phyloP scores from a whole-genome alignment of 2,797 vertebrate genomes.

The Spea hammondii region DNA sequence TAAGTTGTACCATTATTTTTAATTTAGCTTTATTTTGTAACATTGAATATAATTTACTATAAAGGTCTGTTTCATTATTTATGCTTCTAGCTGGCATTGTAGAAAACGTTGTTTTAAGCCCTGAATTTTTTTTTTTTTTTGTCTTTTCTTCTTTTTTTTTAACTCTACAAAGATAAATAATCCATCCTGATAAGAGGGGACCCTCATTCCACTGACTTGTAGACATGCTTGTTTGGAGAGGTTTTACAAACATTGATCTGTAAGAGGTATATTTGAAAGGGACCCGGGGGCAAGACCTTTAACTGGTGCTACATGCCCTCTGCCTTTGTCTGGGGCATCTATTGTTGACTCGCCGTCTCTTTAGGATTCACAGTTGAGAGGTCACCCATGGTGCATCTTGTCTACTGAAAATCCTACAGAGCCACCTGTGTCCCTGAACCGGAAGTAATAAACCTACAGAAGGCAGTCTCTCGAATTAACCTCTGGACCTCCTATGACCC shows the following conservation, averaged over 20 bases:
- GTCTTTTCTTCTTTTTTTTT: no score
- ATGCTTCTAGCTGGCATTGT: no score
- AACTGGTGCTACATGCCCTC: not conserved
- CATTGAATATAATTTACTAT: no score
- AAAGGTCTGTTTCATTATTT: no score
- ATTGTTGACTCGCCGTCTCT: not conserved
- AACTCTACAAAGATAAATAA: no score
- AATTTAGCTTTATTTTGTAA: no score
- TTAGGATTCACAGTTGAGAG: not conserved
- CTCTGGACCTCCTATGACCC: slow-evolving; percentile 27
- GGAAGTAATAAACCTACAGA: slow-evolving; percentile 49
- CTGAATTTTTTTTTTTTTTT: no score
- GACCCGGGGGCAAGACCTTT: not conserved
- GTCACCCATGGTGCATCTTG: slow-evolving; percentile 14
- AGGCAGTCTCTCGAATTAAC: slow-evolving; percentile 36
- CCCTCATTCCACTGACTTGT: not conserved
- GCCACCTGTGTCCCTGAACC: slow-evolving; percentile 34
- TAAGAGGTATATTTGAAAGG: not conserved
- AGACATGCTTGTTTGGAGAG: not conserved
- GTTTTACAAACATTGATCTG: not conserved
- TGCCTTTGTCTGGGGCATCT: slow-evolving; percentile 15
- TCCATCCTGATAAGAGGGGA: no score
- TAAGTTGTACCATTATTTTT: no score
- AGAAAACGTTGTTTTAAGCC: no score
- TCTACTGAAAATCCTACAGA: slow-evolving; percentile 23